Evolutionary conservation across 2,888 invertebrate genomes (phyloP).

Genomic region (Philereme transversata): DNA sequence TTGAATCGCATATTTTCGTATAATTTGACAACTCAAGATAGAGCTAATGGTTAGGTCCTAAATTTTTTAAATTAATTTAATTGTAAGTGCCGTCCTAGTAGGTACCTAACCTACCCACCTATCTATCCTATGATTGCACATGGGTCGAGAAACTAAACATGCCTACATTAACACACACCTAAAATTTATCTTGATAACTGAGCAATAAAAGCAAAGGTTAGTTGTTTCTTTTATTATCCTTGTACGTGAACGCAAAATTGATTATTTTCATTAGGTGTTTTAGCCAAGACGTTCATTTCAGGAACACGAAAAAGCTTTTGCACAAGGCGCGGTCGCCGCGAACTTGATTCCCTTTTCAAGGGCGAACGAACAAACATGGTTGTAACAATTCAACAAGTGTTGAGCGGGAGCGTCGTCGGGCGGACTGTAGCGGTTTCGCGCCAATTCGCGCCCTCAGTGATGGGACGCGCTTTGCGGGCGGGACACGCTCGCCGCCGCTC

Average conservation of each 20-base stretch:
- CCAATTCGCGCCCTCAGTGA: constrained; percentile 73
- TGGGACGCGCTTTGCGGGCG: constrained; percentile 69
- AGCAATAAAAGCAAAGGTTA: constrained; percentile 11
- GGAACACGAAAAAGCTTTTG: constrained; percentile 37
- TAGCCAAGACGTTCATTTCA: constrained; percentile 11
- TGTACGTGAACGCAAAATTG: constrained; percentile 16
- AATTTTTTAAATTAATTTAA: neutral
- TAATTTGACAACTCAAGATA: neutral
- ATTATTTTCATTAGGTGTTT: constrained; percentile 13
- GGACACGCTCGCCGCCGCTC: constrained; percentile 60
- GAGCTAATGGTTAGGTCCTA: neutral
- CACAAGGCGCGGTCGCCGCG: constrained; percentile 33
- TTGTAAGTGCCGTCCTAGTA: neutral
- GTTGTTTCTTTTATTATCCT: constrained; percentile 11
- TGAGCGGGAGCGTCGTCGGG: constrained; percentile 53
- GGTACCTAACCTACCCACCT: too few relatives aligned
- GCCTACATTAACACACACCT: neutral
- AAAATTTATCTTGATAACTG: constrained; percentile 27
- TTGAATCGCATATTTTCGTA: neutral
- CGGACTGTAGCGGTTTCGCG: constrained; percentile 55
- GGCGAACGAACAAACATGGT: constrained; percentile 41
- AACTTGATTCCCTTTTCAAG: constrained; percentile 60
- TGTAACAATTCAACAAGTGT: constrained; percentile 66
- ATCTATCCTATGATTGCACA: neutral
- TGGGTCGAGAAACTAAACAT: constrained; percentile 2